Percentiles rank a stretch among this genome's conserved stretches.
These are phyloP conservation scores for Cyclargus thomasi DNA, from an alignment of 1,140 invertebrate genomes.

Conservation along the genomic window DNA sequence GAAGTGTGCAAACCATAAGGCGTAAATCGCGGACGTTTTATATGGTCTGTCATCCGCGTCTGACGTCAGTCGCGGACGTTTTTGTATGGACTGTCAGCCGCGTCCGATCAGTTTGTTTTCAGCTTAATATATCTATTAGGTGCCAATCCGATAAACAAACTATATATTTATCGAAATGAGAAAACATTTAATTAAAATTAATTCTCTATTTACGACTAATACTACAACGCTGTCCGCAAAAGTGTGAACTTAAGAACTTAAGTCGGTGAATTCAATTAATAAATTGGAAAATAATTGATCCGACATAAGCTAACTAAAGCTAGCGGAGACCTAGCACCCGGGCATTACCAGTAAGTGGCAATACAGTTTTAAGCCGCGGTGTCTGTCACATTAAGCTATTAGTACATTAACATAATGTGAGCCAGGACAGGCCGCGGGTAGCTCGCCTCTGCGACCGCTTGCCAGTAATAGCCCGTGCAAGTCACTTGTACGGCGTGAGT, in stretches of 20 bases:
- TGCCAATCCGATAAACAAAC: no score
- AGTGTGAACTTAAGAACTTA: not conserved
- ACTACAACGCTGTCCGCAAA: no score
- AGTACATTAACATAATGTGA: constrained; percentile 32
- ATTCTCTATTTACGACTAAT: no score
- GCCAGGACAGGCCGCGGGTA: constrained; percentile 15
- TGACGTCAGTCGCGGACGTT: no score
- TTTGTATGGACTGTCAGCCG: no score
- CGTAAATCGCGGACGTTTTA: no score
- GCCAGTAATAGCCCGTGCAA: constrained; percentile 52
- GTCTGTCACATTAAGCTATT: constrained; percentile 19
- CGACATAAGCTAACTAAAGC: not conserved
- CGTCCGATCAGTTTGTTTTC: no score
- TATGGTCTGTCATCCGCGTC: no score
- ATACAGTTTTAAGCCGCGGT: not conserved
- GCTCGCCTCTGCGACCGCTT: constrained; percentile 23
- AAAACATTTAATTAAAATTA: no score
- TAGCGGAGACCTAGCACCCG: not conserved
- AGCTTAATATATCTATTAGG: no score
- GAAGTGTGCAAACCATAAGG: no score
- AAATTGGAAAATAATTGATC: not conserved
- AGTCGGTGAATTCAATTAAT: not conserved
- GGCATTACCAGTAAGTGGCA: not conserved
- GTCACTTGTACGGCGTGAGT: constrained; percentile 43
- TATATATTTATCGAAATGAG: no score